Evolutionary conservation across 2,888 invertebrate species (phyloP).

Genomic region (Anaspis maculata): DNA sequence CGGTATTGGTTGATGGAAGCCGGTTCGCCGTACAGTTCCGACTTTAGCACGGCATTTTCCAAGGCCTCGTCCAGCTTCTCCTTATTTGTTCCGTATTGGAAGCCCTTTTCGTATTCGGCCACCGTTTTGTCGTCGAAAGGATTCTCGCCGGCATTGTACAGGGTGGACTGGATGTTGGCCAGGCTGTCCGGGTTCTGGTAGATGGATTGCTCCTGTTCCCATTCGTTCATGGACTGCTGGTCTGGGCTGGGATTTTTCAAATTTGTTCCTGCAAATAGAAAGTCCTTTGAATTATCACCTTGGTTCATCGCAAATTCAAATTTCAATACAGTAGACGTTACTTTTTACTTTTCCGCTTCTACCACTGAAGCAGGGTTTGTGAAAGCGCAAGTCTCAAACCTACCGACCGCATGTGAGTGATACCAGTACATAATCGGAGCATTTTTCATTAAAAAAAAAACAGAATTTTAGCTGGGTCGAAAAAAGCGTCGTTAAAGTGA

Average conservation of each 20-base stretch:
- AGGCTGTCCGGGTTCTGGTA: slow-evolving; percentile 19
- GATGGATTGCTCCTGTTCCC: slow-evolving; percentile 21
- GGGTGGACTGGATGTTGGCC: slow-evolving; percentile 26
- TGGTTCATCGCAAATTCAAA: too few relatives aligned
- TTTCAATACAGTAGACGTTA: too few relatives aligned
- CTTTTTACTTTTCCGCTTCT: too few relatives aligned
- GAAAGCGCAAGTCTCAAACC: too few relatives aligned
- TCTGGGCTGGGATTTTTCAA: slow-evolving; percentile 22
- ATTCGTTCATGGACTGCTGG: slow-evolving; percentile 23
- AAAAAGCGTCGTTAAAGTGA: too few relatives aligned
- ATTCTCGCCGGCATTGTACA: slow-evolving; percentile 30
- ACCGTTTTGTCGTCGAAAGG: slow-evolving; percentile 35
- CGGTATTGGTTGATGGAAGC: slow-evolving; percentile 45
- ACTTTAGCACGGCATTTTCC: slow-evolving; percentile 55
- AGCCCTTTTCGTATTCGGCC: slow-evolving; percentile 39
- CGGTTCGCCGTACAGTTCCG: slow-evolving; percentile 54
- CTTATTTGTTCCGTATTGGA: slow-evolving; percentile 36
- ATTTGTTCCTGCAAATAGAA: slow-evolving; percentile 18
- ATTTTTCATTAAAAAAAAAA: not conserved
- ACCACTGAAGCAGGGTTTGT: too few relatives aligned
- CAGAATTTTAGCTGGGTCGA: too few relatives aligned
- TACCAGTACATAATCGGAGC: too few relatives aligned
- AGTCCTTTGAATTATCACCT: too few relatives aligned
- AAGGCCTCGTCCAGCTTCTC: slow-evolving; percentile 40
- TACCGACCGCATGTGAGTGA: too few relatives aligned